Evolutionary conservation across 2,888 invertebrate species (phyloP), one percentile per base, ranked within the genome.

Genomic region (Notodonta ziczac): DNA sequence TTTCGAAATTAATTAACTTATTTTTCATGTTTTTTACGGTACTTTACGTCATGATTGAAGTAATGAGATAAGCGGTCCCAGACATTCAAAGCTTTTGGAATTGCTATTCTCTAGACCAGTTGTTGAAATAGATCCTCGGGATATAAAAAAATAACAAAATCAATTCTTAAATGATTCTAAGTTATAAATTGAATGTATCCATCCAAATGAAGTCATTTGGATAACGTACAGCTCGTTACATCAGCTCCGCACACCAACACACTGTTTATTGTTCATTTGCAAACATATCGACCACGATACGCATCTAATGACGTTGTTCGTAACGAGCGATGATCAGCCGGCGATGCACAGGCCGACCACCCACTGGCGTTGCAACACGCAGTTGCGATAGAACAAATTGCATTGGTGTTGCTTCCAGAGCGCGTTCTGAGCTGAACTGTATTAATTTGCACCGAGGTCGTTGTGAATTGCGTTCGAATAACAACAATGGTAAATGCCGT

Each of bases 261-360:
- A 32, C 52, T 51, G 39, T 5, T 24, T 44, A 56, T 32, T 59
- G 40, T 56, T 40, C 50, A 55, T 59, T 56, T 50, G 40, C 50
- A 56, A 55, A 40, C 55, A 44, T 40, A 55, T 50, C 40, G 50
- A 59, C 50, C 40, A 10, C 13, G 55, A 56, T 59, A 56, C 55
- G 40, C 54, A 52, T 59, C 48, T 50, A 50, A 59, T 58, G 16
- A 39, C 48, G 54, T 46, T 39, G n/a, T 32, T 16, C 53, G 51
- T 16, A 59, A 57, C 57, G 35, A 62, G 59, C 50, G 58, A 48
- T 50, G 60, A 62, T 58, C 58, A 60, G 54, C 55, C 60, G 60
- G 14, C 12, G 3, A 24, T 10, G 5, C 39, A 9, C 35, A 7
- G n/a, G 14, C 54, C 24, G 24, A 24, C 24, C 2, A 24, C 2